These are phyloP conservation scores for Myopa testacea DNA, from an alignment of 2,888 invertebrate genomes.

Conservation along the genomic window DNA sequence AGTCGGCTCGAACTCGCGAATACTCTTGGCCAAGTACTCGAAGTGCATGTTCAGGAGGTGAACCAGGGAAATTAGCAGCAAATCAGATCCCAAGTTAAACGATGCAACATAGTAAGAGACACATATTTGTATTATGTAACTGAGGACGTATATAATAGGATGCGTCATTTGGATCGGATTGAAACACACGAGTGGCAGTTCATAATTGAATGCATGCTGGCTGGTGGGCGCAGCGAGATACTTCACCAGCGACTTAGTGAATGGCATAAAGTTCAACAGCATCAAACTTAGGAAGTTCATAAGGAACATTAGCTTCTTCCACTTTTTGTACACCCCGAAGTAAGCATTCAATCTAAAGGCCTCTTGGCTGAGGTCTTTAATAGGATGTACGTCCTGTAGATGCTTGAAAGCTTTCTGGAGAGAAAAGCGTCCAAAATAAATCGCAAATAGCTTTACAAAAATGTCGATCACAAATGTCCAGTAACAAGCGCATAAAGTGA, in stretches of 20 bases:
- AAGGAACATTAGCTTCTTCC: slow-evolving; percentile 42
- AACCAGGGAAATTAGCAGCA: slow-evolving; percentile 46
- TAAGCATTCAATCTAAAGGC: slow-evolving; percentile 44
- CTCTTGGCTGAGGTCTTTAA: slow-evolving; percentile 37
- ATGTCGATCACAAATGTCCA: slow-evolving; percentile 38
- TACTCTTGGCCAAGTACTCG: slow-evolving; percentile 44
- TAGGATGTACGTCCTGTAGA: slow-evolving; percentile 41
- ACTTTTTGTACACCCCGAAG: slow-evolving; percentile 38
- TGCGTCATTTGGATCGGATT: slow-evolving; percentile 44
- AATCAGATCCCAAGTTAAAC: slow-evolving; percentile 48
- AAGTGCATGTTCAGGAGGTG: slow-evolving; percentile 53
- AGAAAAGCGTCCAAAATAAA: slow-evolving; percentile 39
- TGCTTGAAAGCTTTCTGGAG: slow-evolving; percentile 37
- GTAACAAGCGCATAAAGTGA: slow-evolving; percentile 40
- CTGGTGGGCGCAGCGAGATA: slow-evolving; percentile 39
- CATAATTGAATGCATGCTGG: slow-evolving; percentile 33
- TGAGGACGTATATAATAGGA: slow-evolving; percentile 31
- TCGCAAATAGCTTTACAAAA: slow-evolving; percentile 30
- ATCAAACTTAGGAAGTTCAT: slow-evolving; percentile 46
- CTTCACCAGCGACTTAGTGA: slow-evolving; percentile 44
- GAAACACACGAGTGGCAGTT: slow-evolving; percentile 47
- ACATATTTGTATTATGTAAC: slow-evolving; percentile 43
- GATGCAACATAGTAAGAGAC: slow-evolving; percentile 41
- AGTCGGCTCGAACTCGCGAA: slow-evolving; percentile 45
- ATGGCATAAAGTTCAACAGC: slow-evolving; percentile 49